These are phyloP conservation scores for Pseudomyrmex cubaensis DNA, from an alignment of 1,140 invertebrate genomes.

Conservation along the genomic window DNA sequence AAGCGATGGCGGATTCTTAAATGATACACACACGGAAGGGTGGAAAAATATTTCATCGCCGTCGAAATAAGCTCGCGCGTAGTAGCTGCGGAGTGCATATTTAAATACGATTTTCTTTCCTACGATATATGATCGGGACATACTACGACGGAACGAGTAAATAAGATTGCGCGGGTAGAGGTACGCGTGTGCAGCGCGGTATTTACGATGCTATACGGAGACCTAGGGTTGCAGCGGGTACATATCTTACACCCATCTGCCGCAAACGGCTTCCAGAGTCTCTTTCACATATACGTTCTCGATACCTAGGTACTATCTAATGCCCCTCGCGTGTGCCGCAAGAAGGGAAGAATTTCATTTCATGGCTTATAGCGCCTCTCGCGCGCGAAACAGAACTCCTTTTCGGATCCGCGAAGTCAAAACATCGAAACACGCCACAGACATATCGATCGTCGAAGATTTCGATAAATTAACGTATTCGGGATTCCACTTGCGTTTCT, in stretches of 20 bases:
- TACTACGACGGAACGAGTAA: not conserved
- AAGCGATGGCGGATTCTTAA: conserved; percentile 7
- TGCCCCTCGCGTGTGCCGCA: not conserved
- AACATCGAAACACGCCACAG: not conserved
- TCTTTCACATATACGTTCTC: conserved; percentile 8
- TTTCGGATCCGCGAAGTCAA: not conserved
- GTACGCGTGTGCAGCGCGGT: not conserved
- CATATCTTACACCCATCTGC: conserved; percentile 46
- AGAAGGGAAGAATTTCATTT: conserved; percentile 35
- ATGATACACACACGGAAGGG: not conserved
- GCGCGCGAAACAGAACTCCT: not conserved
- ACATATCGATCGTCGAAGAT: not conserved
- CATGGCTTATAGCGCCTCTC: not conserved
- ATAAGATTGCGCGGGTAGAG: conserved; percentile 29
- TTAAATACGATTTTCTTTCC: not conserved
- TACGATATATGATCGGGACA: conserved; percentile 7
- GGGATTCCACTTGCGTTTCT: not conserved
- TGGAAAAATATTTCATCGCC: conserved; percentile 11
- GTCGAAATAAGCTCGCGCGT: conserved; percentile 15
- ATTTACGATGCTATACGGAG: conserved; percentile 10
- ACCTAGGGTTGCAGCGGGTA: conserved; percentile 12
- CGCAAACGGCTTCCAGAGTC: conserved; percentile 26
- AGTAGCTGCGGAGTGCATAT: not conserved
- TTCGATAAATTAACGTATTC: conserved; percentile 43
- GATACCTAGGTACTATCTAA: conserved; percentile 44